These are phyloP conservation scores for Brachionus calyciflorus DNA, from an alignment of 1,140 invertebrate genomes.

Conservation along the genomic window DNA sequence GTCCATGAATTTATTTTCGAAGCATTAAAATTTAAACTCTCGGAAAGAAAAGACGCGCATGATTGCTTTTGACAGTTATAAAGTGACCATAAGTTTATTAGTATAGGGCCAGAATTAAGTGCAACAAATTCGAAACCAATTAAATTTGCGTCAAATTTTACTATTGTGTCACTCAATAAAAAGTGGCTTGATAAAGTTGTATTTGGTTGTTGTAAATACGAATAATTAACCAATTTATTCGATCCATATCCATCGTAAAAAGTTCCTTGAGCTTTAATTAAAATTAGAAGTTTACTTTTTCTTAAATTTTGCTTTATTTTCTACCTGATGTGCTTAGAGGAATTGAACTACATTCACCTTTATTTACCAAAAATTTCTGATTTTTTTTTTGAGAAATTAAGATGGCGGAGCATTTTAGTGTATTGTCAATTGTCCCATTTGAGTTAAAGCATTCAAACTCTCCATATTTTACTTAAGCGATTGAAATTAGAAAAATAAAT, in stretches of 20 bases:
- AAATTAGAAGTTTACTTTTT: too few species aligned
- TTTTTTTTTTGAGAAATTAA: background rate
- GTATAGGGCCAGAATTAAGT: background rate
- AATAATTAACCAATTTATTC: too few species aligned
- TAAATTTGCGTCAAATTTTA: background rate
- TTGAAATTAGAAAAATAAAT: too few species aligned
- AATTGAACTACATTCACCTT: background rate
- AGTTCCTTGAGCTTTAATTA: too few species aligned
- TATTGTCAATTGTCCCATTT: background rate
- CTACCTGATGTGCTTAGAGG: background rate
- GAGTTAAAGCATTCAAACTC: conserved; percentile 2
- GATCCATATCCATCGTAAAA: background rate
- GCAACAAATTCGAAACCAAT: conserved; percentile 1
- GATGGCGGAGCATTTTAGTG: background rate
- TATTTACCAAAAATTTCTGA: conserved; percentile 16
- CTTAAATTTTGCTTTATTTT: background rate
- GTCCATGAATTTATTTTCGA: too few species aligned
- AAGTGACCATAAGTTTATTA: background rate
- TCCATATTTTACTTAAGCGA: background rate
- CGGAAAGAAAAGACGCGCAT: background rate
- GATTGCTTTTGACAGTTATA: background rate
- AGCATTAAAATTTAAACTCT: background rate
- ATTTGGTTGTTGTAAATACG: background rate
- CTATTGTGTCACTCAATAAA: background rate
- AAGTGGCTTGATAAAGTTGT: too few species aligned